phyloP scores from a whole-genome alignment of 2,888 invertebrate genomes.

The Euproctis similis region DNA sequence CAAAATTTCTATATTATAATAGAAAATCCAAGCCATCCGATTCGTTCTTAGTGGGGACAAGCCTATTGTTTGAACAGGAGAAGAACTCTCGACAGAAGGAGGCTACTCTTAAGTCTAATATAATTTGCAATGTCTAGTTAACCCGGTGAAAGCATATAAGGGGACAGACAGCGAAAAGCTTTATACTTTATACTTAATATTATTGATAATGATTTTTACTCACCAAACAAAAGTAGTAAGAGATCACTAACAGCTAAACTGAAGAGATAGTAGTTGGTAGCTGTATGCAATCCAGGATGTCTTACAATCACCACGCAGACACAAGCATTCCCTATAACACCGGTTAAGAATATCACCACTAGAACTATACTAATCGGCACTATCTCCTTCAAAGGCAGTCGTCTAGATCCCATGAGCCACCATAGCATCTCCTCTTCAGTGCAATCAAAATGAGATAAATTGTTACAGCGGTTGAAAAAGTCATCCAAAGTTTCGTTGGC shows the following conservation, averaged over 20 bases:
- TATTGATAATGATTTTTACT: conserved; percentile 52
- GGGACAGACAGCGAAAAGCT: too few species aligned
- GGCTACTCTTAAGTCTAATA: too few species aligned
- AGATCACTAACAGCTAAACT: conserved; percentile 92
- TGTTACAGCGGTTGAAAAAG: conserved; percentile 63
- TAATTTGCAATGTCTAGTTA: not conserved
- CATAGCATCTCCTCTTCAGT: conserved; percentile 76
- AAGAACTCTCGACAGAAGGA: too few species aligned
- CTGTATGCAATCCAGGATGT: conserved; percentile 88
- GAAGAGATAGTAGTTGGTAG: conserved; percentile 94
- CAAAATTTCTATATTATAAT: too few species aligned
- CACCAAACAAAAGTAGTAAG: conserved; percentile 86
- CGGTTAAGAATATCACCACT: conserved; percentile 86
- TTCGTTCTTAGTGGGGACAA: too few species aligned
- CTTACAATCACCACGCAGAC: conserved; percentile 90
- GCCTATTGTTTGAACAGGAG: too few species aligned
- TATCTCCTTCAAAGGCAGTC: conserved; percentile 74
- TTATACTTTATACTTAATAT: not conserved
- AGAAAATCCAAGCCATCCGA: too few species aligned
- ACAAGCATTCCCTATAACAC: conserved; percentile 87
- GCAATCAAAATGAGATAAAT: conserved; percentile 71
- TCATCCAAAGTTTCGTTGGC: conserved; percentile 55
- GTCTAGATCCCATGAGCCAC: conserved; percentile 78
- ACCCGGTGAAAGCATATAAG: too few species aligned
- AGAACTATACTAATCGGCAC: conserved; percentile 82